Conservation (phyloP, 2,888 invertebrate species). For the Rhorus exstirpatorius region DNA sequence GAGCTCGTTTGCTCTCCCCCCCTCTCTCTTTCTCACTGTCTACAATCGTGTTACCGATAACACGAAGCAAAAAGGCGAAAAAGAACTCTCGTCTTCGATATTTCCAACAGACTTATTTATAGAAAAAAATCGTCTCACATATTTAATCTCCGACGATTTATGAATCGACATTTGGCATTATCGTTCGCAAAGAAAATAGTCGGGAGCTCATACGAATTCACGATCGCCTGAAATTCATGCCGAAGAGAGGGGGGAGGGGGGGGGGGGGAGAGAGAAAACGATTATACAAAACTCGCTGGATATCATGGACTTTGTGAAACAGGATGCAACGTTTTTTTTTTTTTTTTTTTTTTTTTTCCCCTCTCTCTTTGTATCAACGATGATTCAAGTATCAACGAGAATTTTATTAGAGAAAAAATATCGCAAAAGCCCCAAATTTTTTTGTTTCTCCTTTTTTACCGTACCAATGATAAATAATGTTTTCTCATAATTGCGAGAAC, state of each 20-base stretch:
- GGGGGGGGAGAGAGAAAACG: conserved; percentile 3
- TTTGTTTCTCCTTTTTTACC: not conserved
- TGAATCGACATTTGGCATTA: conserved; percentile 27
- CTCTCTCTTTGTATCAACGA: not conserved
- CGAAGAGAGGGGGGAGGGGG: not conserved
- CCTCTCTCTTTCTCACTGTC: not conserved
- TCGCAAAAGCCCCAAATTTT: conserved; percentile 7
- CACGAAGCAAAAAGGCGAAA: not conserved
- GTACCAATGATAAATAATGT: not conserved
- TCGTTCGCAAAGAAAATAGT: conserved; percentile 7
- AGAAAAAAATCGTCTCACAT: conserved; percentile 40
- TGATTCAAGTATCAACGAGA: not conserved
- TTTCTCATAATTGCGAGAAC: conserved; percentile 59
- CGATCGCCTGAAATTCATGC: not conserved
- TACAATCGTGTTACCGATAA: conserved; percentile 28
- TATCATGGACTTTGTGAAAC: conserved; percentile 49
- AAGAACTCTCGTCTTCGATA: conserved; percentile 12
- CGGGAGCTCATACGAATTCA: conserved; percentile 3
- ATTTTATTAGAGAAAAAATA: conserved; percentile 16
- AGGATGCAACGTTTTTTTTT: conserved; percentile 48
- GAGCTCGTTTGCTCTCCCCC: conserved; percentile 11
- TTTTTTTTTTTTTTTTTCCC: conserved; percentile 25
- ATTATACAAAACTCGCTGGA: conserved; percentile 45
- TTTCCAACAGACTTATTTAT: conserved; percentile 49
- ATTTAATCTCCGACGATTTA: conserved; percentile 45